A percentile compares a stretch with the other conserved stretches of the same genome.
These are phyloP conservation scores for Taurulus bubalis DNA, from an alignment of 2,113 vertebrate species.

Conservation along the genomic window DNA sequence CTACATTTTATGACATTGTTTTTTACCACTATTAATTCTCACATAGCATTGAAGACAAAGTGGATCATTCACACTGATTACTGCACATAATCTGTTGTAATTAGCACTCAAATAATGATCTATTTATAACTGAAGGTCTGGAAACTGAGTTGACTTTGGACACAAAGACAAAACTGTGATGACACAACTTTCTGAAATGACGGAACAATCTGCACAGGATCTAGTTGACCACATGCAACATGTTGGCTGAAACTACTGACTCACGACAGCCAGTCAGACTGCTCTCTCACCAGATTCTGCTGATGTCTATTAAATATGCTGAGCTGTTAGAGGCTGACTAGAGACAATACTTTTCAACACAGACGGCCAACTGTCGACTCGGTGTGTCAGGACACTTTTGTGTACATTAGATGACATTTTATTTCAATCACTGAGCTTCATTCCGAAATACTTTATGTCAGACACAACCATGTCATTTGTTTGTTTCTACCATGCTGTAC, in stretches of 20 bases:
- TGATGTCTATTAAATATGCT: neutral
- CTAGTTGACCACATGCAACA: constrained; percentile 26
- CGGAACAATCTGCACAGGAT: constrained; percentile 8
- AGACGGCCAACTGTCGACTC: neutral
- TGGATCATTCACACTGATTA: neutral
- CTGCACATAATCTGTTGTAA: neutral
- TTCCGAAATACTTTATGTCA: neutral
- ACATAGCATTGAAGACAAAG: constrained; percentile 1
- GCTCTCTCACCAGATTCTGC: neutral
- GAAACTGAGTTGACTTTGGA: neutral
- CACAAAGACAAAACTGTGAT: neutral
- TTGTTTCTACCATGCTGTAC: neutral
- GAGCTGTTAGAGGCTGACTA: neutral
- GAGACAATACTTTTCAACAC: neutral
- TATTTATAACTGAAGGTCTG: neutral
- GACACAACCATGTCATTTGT: neutral
- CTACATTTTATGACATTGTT: constrained; percentile 19
- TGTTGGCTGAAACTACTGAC: constrained; percentile 33
- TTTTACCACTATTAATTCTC: constrained; percentile 7
- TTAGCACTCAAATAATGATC: neutral
- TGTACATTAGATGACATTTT: neutral
- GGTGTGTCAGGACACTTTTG: neutral
- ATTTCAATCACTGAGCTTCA: neutral
- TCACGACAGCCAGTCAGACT: constrained; percentile 3
- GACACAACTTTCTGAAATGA: neutral